Evolutionary conservation across 2,113 vertebrate genomes (phyloP), one percentile per base, ranked within the genome.

Genomic region (Nannobrachium achirus): DNA sequence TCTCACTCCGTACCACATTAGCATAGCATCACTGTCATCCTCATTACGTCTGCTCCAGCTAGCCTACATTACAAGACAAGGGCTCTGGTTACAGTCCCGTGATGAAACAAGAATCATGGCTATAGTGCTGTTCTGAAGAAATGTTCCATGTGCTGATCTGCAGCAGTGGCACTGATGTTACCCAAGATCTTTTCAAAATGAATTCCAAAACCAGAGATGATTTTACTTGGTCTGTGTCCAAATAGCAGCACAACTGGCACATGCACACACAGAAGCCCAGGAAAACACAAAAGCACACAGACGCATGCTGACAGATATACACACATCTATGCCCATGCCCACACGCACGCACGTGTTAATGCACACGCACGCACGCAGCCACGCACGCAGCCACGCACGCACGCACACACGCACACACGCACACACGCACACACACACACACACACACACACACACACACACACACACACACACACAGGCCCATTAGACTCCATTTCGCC

Each of bases 11-110:
- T 71, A 67, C 78, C 78, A 67, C 73, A 71, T 72, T 79, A 71
- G 73, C 63, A 77, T 33, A 33, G 25, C 82, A 88, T 89, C 85
- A 89, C 77, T 38, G 67, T 80, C 83, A 81, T 71, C 67, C 80
- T 82, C 66, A 78, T 89, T 80, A 78, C 1, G 15, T 73, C 49
- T 13, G 18, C 71, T 76, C 58, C 66, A 16, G 71, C 75, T 68
- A 18, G 44, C 53, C 63, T 33, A 33, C 25, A 33, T 33, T 33
- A 33, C 25, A 33, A 33, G 55, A 38, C 63, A 51, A 16, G 51
- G 39, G 50, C 73, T 48, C 8, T 33, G 18, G 44, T 72, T 61
- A 50, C 70, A 73, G 25, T 33, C 40, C 75, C 20, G 60, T 20
- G 69, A 68, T 71, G 70, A 63, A 65, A 79, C 64, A 65, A 59